Evolutionary conservation across 2,888 invertebrate species (phyloP).

Genomic region (Trisateles emortualis): DNA sequence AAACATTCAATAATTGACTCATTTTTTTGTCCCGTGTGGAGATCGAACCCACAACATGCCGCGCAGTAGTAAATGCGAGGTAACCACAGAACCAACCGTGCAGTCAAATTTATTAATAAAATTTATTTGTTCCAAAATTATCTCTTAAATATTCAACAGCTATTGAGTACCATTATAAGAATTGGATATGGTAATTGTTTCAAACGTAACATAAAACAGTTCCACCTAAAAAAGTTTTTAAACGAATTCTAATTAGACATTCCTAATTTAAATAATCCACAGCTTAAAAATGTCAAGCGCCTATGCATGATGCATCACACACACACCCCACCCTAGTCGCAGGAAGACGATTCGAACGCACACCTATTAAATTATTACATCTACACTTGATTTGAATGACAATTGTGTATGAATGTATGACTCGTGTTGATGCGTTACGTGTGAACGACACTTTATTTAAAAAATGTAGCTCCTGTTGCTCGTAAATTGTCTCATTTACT

Average conservation of each 20-base stretch:
- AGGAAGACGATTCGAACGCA: conserved; percentile 53
- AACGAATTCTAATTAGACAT: conserved; percentile 17
- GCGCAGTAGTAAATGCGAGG: no score
- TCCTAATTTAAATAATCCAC: conserved; percentile 22
- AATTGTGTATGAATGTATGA: conserved; percentile 35
- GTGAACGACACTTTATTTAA: conserved; percentile 41
- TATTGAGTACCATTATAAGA: background rate
- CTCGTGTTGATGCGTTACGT: conserved; percentile 44
- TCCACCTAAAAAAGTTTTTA: conserved; percentile 4
- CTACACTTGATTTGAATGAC: conserved; percentile 37
- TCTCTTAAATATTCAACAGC: no score
- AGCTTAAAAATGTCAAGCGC: conserved; percentile 44
- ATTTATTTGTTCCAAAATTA: no score
- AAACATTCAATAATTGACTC: no score
- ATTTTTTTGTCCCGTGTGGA: no score
- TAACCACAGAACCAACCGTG: no score
- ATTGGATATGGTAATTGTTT: background rate
- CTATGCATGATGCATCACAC: conserved; percentile 45
- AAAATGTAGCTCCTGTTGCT: conserved; percentile 42
- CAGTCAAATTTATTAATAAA: no score
- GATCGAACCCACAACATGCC: no score
- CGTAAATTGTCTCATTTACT: conserved; percentile 49
- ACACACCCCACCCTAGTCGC: conserved; percentile 52
- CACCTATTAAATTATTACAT: conserved; percentile 57
- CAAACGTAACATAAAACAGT: conserved; percentile 15